Base-by-base conservation (phyloP, 2,113 vertebrate species). In the Amblyopsis rosae region DNA sequence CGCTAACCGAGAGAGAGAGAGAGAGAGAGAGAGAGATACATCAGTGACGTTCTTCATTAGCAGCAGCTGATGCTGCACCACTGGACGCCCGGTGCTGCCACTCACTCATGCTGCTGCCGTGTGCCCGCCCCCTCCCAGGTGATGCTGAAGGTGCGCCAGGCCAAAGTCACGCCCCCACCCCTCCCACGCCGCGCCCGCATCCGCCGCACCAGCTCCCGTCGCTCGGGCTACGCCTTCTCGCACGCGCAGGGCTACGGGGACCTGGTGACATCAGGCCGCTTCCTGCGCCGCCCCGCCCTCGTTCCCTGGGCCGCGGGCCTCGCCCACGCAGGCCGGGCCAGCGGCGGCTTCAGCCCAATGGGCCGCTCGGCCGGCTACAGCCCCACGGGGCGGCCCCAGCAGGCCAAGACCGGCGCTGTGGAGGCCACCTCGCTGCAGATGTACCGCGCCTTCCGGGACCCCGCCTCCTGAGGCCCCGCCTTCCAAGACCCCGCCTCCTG, bases 211-310 rank as follows among this genome's bases (percentile, higher is more conserved):
- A 91, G 93, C 82, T 85, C 93, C 4, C 94, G 93, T 0, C 95
- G 95, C 3, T 99, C 96, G 0, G 96, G 95, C 65, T 99, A 99
- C 3, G 97, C 98, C 26, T 99, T 99, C 91, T 95, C 97, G 2
- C 98, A 99, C 49, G 87, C 93, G 0, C 92, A 94, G 0, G 98
- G 96, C 74, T 98, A 98, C 1, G 97, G 97, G 1, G 93, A 94
- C 32, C 95, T 98, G 75, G 95, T 98, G 73, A 98, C 94, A 13
- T 98, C 97, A 0, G 92, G 94, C 0, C 92, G 92, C 17, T 96
- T 94, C 75, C 87, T 95, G 83, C 86, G 93, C 12, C 87, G 90
- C 0, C 84, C 86, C 0, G 85, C 86, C 1, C n/a, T 67, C 4
- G 13, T 26, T 26, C 26, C 80, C 0, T 72, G 70, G 0, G 32